Evolutionary conservation across 2,113 vertebrate species (phyloP).

Genomic region (Gasterosteus aculeatus): DNA sequence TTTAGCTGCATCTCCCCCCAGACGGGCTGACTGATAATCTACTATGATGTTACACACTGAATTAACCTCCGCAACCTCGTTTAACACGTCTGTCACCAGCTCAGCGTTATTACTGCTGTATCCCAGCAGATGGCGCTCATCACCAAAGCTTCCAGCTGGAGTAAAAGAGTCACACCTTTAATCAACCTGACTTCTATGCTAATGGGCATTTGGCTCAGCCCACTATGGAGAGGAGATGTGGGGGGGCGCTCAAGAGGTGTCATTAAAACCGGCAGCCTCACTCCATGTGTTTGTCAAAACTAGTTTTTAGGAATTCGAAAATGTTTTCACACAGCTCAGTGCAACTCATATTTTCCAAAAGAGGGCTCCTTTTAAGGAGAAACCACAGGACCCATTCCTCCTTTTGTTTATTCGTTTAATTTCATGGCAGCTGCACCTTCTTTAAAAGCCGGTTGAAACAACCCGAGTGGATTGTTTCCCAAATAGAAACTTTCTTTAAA

Average conservation of each 20-base stretch:
- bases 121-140: conserved; percentile 67
- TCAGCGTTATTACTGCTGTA: conserved; percentile 6
- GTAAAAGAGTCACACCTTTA: conserved; percentile 14
- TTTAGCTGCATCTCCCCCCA: background rate
- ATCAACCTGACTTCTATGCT: conserved; percentile 35
- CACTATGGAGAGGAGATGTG: background rate
- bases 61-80: conserved; percentile 20
- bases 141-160: conserved; percentile 32
- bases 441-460: conserved; percentile 38
- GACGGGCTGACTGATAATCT: conserved; percentile 33
- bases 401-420: conserved; percentile 52
- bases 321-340: conserved; percentile 44
- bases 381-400: conserved; percentile 28
- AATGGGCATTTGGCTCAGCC: conserved; percentile 20
- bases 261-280: conserved; percentile 25
- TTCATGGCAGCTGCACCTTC: conserved; percentile 46
- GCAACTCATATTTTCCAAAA: conserved; percentile 51
- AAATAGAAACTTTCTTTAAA: conserved; percentile 55
- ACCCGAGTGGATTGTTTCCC: conserved; percentile 33
- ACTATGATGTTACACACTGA: conserved; percentile 16
- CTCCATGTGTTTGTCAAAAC: conserved; percentile 19
- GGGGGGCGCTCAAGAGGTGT: background rate
- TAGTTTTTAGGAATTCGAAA: conserved; percentile 41
- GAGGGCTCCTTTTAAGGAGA: conserved; percentile 52
- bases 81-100: background rate